Percentiles rank a stretch among this genome's conserved stretches.
These are phyloP conservation scores for Pseudotriccus pelzelni DNA, from an alignment of 2,797 vertebrate genomes.

Conservation along the genomic window DNA sequence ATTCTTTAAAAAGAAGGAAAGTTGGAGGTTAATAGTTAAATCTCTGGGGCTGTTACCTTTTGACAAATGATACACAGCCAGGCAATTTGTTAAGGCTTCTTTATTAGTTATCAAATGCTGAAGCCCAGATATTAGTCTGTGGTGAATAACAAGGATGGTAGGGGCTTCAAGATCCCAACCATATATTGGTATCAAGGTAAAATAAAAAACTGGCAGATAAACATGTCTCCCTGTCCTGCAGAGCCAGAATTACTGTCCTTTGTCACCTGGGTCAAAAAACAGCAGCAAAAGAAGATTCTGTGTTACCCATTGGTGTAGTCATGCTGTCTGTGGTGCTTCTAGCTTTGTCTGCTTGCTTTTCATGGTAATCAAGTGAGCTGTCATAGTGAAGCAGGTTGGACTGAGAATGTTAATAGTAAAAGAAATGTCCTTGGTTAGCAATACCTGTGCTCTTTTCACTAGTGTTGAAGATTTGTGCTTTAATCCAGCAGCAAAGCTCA, in stretches of 20 bases:
- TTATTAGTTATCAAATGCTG: not conserved
- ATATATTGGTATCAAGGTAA: not conserved
- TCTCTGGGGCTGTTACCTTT: not conserved
- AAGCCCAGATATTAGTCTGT: not conserved
- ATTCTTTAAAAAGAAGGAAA: not conserved
- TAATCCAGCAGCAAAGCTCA: not conserved
- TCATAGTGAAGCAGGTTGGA: not conserved
- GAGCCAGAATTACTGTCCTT: not conserved
- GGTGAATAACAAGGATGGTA: not conserved
- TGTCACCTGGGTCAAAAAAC: not conserved
- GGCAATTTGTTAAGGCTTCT: not conserved
- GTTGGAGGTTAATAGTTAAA: not conserved
- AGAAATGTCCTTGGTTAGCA: not conserved
- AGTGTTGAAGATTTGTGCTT: not conserved
- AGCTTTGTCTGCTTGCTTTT: not conserved
- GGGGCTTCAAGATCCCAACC: not conserved
- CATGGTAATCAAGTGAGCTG: not conserved
- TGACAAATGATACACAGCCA: not conserved
- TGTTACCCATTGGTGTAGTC: not conserved
- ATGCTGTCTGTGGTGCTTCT: not conserved
- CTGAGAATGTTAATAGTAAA: not conserved
- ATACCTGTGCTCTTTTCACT: not conserved
- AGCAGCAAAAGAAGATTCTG: accelerated
- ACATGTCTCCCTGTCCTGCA: not conserved
- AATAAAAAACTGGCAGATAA: not conserved